Conservation (phyloP, 1,140 invertebrate species). For the Anthonomus grandis region DNA sequence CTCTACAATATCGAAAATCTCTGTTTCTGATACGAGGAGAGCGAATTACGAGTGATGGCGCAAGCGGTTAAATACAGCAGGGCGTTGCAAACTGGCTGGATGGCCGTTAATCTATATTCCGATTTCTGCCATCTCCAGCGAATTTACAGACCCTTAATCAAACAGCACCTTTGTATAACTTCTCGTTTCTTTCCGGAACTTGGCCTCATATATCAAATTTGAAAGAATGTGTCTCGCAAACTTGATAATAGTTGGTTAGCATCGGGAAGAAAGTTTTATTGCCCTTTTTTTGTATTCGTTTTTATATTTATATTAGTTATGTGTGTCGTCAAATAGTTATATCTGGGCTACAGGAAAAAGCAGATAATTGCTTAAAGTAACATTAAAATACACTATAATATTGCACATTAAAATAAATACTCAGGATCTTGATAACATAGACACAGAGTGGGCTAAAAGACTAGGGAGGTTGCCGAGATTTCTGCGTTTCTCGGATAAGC, state of each 20-base stretch:
- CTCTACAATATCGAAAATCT: conserved; percentile 15
- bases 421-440: too few relatives aligned
- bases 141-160: conserved; percentile 22
- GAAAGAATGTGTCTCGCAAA: conserved; percentile 8
- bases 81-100: conserved; percentile 10
- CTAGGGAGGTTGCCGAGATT: too few relatives aligned
- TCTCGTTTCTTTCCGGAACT: conserved; percentile 19
- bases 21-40: conserved; percentile 16
- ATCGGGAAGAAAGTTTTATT: too few relatives aligned
- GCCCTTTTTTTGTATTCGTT: too few relatives aligned
- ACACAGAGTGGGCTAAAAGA: too few relatives aligned
- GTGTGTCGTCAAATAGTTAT: too few relatives aligned
- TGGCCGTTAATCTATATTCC: conserved; percentile 23
- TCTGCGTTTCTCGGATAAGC: too few relatives aligned
- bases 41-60: conserved; percentile 8
- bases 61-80: conserved; percentile 20
- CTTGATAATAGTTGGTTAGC: conserved; percentile 13
- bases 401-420: too few relatives aligned
- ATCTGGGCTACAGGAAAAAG: too few relatives aligned
- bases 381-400: too few relatives aligned
- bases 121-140: conserved; percentile 22
- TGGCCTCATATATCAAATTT: conserved; percentile 13
- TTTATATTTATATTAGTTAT: too few relatives aligned
- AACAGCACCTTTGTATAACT: conserved; percentile 20
- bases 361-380: too few relatives aligned